Percentiles rank a stretch among this genome's conserved stretches.
phyloP scores from a whole-genome alignment of 2,113 vertebrate species.

The Coptodon rendalli region DNA sequence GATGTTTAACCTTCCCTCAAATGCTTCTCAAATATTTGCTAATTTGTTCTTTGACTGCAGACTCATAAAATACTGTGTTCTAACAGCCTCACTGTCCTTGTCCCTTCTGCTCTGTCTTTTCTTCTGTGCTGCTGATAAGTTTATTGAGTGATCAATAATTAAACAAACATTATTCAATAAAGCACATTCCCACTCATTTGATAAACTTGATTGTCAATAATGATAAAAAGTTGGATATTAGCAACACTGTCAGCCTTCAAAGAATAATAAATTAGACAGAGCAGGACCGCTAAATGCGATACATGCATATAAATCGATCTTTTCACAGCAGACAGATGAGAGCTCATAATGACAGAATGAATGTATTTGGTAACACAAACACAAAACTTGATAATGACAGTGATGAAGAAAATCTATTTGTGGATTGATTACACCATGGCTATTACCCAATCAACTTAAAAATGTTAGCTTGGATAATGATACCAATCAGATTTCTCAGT shows the following conservation, averaged over 20 bases:
- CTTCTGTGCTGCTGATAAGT: neutral
- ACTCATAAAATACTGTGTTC: neutral
- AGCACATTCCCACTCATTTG: neutral
- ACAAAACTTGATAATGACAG: neutral
- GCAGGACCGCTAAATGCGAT: neutral
- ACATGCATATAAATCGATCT: neutral
- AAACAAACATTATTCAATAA: neutral
- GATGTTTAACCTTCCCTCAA: neutral
- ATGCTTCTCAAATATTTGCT: neutral
- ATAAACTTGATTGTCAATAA: neutral
- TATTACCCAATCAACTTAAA: neutral
- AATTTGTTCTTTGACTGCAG: neutral
- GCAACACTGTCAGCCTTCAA: neutral
- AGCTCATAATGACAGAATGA: neutral
- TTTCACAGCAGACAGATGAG: neutral
- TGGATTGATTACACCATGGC: neutral
- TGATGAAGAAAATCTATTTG: neutral
- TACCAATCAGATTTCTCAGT: neutral
- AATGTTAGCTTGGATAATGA: neutral
- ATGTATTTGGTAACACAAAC: neutral
- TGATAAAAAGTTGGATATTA: neutral
- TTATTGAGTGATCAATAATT: slow-evolving; percentile 2
- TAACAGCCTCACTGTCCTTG: neutral
- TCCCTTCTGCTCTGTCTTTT: neutral
- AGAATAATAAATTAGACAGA: neutral